Evolutionary conservation across 2,113 vertebrate genomes (phyloP).

Genomic region (Neotragus pygmaeus): DNA sequence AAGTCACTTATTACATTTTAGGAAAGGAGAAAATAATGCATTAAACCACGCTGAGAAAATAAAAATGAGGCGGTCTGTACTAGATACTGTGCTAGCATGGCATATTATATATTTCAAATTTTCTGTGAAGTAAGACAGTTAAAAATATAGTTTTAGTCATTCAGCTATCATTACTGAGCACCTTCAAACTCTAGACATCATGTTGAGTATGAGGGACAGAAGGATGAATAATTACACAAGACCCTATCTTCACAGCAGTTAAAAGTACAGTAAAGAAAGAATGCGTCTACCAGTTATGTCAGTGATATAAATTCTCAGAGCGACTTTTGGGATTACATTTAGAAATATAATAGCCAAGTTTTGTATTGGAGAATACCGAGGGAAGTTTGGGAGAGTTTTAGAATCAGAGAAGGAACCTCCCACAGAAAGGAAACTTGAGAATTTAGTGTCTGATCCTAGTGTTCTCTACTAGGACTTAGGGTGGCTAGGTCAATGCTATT

Average conservation of each 20-base stretch:
- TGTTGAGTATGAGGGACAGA: not conserved
- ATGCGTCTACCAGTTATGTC: not conserved
- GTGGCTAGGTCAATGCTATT: not conserved
- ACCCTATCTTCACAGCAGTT: not conserved
- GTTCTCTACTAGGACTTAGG: not conserved
- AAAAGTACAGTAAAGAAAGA: not conserved
- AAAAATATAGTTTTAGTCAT: not conserved
- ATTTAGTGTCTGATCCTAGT: not conserved
- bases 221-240: not conserved
- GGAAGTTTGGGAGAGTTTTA: not conserved
- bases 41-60: not conserved
- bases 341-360: not conserved
- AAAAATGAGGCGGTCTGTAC: not conserved
- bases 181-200: not conserved
- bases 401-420: not conserved
- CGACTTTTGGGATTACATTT: not conserved
- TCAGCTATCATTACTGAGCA: not conserved
- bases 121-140: not conserved
- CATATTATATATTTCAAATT: not conserved
- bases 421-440: not conserved
- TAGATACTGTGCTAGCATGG: not conserved
- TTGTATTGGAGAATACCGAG: not conserved
- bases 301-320: not conserved
- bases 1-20: not conserved
- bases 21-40: not conserved